Percentiles rank a stretch among this genome's conserved stretches.
Conservation (phyloP, 2,113 vertebrate genomes). For the Scopus umbretta region DNA sequence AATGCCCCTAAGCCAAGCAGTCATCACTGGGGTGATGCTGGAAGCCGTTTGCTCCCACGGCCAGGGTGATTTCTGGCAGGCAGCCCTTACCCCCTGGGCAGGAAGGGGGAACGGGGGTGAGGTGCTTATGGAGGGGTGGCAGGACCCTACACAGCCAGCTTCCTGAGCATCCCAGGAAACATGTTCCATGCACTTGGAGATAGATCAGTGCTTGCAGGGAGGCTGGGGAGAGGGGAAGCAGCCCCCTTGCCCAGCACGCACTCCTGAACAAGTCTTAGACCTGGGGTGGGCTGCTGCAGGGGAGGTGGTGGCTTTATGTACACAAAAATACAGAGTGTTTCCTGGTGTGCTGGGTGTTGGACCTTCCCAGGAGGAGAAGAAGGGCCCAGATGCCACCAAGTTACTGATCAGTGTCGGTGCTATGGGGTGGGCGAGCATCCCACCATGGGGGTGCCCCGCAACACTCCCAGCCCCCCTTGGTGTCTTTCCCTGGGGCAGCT, state of each 20-base stretch:
- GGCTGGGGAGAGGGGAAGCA: not conserved
- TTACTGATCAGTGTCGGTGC: not conserved
- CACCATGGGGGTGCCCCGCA: not conserved
- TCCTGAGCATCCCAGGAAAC: accelerated
- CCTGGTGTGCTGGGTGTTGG: not conserved
- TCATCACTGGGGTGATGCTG: not conserved
- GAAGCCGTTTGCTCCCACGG: not conserved
- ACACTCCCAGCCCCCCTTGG: accelerated
- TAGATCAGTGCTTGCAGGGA: not conserved
- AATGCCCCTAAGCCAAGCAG: not conserved
- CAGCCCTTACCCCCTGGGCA: not conserved
- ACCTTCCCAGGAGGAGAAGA: not conserved
- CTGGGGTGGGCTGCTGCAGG: not conserved
- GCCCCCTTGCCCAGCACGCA: not conserved
- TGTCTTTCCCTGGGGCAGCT: accelerated
- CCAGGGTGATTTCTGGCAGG: not conserved
- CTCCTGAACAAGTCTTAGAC: not conserved
- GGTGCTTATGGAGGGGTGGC: not conserved
- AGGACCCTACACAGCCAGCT: not conserved
- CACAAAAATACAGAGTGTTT: not conserved
- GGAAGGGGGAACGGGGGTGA: accelerated
- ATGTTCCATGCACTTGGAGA: not conserved
- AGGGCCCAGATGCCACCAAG: not conserved
- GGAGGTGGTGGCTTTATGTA: not conserved
- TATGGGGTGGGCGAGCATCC: not conserved